Conservation (phyloP, 2,888 invertebrate species). For the Opisthograptis luteolata region DNA sequence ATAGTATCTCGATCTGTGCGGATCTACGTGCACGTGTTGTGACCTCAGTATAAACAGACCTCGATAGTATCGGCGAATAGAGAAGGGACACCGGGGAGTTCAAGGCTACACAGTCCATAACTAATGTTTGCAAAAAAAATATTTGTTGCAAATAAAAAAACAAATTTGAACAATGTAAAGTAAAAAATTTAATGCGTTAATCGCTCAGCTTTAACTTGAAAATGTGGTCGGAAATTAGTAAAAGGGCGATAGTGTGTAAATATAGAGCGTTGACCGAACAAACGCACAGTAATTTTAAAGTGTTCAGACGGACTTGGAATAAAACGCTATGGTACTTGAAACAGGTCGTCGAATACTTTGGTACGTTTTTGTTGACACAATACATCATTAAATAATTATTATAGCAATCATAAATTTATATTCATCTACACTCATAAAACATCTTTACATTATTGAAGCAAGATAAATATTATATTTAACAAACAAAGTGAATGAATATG, state of each 20-base stretch:
- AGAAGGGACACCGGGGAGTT: conserved; percentile 13
- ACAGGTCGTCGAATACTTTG: conserved; percentile 58
- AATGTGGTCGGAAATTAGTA: conserved; percentile 61
- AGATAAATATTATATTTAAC: too few relatives aligned
- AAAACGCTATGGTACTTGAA: conserved; percentile 49
- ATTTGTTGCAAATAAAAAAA: not conserved
- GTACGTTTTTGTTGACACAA: conserved; percentile 50
- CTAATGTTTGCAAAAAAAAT: not conserved
- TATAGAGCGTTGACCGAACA: conserved; percentile 47
- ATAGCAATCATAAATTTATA: not conserved
- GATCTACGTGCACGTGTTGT: conserved; percentile 38
- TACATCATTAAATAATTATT: not conserved
- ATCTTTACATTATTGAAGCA: too few relatives aligned
- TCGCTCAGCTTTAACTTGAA: conserved; percentile 26
- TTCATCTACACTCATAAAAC: not conserved
- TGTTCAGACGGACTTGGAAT: conserved; percentile 44
- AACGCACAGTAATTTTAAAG: conserved; percentile 37
- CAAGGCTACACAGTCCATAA: conserved; percentile 8
- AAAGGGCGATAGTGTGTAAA: conserved; percentile 43
- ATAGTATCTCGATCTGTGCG: conserved; percentile 45
- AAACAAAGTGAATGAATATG: too few relatives aligned
- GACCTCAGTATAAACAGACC: conserved; percentile 20
- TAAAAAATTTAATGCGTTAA: conserved; percentile 35
- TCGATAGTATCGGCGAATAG: conserved; percentile 6
- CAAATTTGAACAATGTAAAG: conserved; percentile 9